A percentile compares a stretch with the other conserved stretches of the same genome.
phyloP scores from a whole-genome alignment of 2,797 vertebrate species.

The Threskiornis aethiopicus region DNA sequence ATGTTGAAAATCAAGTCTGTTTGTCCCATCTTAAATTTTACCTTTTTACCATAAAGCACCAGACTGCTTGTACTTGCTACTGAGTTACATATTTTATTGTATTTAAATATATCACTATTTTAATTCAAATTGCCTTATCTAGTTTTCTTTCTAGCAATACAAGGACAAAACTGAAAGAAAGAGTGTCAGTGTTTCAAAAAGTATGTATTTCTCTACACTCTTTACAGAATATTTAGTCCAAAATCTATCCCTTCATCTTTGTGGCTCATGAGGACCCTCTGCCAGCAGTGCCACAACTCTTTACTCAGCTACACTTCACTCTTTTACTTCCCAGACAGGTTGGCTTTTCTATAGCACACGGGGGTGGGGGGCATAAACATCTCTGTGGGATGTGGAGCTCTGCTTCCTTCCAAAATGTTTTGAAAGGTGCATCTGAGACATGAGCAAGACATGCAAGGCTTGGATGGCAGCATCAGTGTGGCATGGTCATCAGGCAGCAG shows the following conservation, averaged over 20 bases:
- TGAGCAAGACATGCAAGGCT: neutral
- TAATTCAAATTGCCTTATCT: neutral
- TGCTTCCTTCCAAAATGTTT: neutral
- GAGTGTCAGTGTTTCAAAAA: neutral
- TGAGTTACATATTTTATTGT: neutral
- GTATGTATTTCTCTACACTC: neutral
- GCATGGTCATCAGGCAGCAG: neutral
- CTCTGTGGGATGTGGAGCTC: neutral
- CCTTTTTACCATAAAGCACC: neutral
- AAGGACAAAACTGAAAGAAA: neutral
- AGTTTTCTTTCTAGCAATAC: neutral
- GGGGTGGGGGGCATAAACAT: accelerated
- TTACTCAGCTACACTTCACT: neutral
- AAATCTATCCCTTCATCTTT: neutral
- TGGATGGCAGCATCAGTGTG: neutral
- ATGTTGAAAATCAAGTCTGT: neutral
- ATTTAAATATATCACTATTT: neutral
- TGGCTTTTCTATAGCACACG: neutral
- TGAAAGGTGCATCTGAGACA: neutral
- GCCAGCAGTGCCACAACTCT: neutral
- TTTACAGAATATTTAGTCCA: neutral
- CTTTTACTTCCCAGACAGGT: neutral
- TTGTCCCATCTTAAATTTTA: neutral
- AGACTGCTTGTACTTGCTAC: neutral
- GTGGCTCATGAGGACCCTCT: neutral